Percentiles rank a stretch among this genome's conserved stretches.
phyloP scores from a whole-genome alignment of 2,113 vertebrate genomes.

The Jacana jacana region DNA sequence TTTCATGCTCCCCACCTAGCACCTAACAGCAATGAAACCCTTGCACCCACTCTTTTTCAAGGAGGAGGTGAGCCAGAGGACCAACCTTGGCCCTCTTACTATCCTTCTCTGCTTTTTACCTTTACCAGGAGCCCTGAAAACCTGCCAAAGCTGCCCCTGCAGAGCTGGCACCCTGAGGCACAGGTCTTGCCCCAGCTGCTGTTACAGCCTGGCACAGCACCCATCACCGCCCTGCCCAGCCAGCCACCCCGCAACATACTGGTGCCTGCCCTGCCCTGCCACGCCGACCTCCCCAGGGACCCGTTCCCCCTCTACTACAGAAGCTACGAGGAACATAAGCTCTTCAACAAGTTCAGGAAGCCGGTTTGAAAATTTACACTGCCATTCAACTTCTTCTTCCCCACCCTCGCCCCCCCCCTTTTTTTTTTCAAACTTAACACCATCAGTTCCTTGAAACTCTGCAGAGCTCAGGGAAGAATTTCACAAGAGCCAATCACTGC shows the following conservation, averaged over 20 bases:
- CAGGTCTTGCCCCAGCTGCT: not conserved
- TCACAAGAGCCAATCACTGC: not conserved
- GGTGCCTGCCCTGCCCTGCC: not conserved
- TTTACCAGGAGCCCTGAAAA: not conserved
- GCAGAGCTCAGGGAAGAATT: not conserved
- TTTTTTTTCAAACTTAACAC: not conserved
- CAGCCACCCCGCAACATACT: not conserved
- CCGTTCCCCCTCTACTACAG: not conserved
- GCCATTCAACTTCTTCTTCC: too few species aligned
- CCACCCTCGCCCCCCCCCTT: too few species aligned
- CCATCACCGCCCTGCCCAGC: not conserved
- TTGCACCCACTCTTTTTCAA: not conserved
- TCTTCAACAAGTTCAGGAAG: not conserved
- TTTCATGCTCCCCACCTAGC: fast-evolving
- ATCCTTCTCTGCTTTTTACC: not conserved
- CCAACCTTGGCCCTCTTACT: not conserved
- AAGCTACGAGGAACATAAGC: not conserved
- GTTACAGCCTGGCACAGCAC: not conserved
- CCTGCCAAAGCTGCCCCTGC: not conserved
- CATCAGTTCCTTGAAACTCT: not conserved
- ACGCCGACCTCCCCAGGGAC: fast-evolving
- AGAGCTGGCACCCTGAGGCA: not conserved
- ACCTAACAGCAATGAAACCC: not conserved
- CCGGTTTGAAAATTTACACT: not conserved
- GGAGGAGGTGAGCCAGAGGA: not conserved